Evolutionary conservation across 2,113 vertebrate genomes (phyloP).

Genomic region (Dicaeum eximium): DNA sequence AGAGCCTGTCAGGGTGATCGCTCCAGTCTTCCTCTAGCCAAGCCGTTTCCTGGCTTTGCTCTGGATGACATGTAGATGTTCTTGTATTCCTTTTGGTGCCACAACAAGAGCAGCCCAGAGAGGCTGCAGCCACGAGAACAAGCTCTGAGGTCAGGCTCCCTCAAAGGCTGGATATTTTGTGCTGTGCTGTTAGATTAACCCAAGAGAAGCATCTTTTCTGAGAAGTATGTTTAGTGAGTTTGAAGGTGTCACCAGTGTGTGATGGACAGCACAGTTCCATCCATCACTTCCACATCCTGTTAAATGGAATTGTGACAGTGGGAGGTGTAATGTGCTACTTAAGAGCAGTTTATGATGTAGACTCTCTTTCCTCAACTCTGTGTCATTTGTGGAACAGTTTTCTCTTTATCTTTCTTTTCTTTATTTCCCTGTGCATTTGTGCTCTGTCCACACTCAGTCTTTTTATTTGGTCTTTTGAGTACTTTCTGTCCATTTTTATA

Average conservation of each 20-base stretch:
- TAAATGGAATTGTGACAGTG: background rate
- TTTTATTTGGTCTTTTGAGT: background rate
- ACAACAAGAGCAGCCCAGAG: background rate
- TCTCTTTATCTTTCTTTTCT: too few relatives aligned
- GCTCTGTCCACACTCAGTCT: background rate
- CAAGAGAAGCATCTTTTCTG: background rate
- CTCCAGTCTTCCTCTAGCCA: background rate
- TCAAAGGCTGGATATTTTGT: background rate
- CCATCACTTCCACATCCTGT: background rate
- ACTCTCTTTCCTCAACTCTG: background rate
- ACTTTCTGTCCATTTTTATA: background rate
- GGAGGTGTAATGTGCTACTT: background rate
- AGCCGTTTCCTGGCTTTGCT: background rate
- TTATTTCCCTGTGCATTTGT: background rate
- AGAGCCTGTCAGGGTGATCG: background rate
- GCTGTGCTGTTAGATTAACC: background rate
- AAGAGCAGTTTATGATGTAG: background rate
- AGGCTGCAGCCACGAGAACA: background rate
- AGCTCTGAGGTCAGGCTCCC: background rate
- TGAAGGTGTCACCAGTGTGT: fast-evolving
- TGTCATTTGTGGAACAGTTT: background rate
- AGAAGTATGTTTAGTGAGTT: background rate
- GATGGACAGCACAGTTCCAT: background rate
- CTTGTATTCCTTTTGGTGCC: background rate
- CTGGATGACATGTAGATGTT: background rate